Conservation (phyloP, 2,113 vertebrate genomes). For the Planiliza haematocheilus region DNA sequence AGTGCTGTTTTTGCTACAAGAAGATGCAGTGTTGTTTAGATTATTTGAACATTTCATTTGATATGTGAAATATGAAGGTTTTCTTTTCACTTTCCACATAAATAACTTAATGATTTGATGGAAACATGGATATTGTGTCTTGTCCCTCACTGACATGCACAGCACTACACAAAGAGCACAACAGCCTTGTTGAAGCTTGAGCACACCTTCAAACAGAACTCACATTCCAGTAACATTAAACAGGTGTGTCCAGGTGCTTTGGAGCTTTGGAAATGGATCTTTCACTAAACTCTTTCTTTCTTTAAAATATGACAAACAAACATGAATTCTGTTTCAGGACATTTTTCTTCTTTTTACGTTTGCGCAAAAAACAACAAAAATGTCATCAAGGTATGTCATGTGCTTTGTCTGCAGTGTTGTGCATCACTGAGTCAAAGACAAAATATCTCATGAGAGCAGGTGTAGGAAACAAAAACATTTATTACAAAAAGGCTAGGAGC, state of each 20-base stretch:
- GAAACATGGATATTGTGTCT: slow-evolving; percentile 47
- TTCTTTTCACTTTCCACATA: too few species aligned
- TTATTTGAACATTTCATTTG: too few species aligned
- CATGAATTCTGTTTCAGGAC: neutral
- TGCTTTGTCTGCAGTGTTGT: slow-evolving; percentile 39
- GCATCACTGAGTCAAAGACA: slow-evolving; percentile 58
- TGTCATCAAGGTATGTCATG: neutral
- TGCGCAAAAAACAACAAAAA: neutral
- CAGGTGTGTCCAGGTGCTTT: neutral
- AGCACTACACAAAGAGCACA: slow-evolving; percentile 49
- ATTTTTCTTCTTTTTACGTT: slow-evolving; percentile 2
- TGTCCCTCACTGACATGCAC: slow-evolving; percentile 39
- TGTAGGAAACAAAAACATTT: slow-evolving; percentile 46
- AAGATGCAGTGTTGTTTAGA: too few species aligned
- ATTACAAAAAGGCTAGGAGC: slow-evolving; percentile 53
- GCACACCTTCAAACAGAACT: slow-evolving; percentile 3
- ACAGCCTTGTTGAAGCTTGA: slow-evolving; percentile 2
- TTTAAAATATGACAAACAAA: too few species aligned
- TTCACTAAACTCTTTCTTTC: too few species aligned
- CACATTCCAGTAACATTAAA: neutral
- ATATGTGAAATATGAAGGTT: too few species aligned
- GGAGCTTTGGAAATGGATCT: too few species aligned
- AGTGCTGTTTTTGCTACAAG: too few species aligned
- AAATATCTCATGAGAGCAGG: slow-evolving; percentile 42
- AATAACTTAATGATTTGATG: too few species aligned